Evolutionary conservation across 2,797 vertebrate species (phyloP), one percentile per base, ranked within the genome.

Genomic region (Myripristis murdjan): DNA sequence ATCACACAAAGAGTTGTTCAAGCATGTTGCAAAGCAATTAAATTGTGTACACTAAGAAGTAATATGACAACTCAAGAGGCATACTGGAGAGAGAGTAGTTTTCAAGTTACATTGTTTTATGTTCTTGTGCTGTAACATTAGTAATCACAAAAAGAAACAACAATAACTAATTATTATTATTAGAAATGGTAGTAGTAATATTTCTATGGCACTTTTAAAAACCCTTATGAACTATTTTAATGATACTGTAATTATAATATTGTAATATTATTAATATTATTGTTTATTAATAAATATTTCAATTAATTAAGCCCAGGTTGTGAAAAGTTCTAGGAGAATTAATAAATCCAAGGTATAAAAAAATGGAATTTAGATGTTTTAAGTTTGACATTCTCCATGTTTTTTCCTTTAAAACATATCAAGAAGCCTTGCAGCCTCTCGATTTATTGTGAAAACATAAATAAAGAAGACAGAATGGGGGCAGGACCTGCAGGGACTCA

Each of bases 401-500:
- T 14, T 11, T 7, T 52, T 20, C 16, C 0, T 15, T n/a, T 48
- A n/a, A n/a, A 56, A 57, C 0, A n/a, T 33, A 11, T 39, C 1
- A n/a, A n/a, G n/a, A n/a, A n/a, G n/a, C n/a, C 20, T 8, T 28
- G 3, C 28, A 16, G 15, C 24, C 16, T 24, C 8, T 23, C 11
- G 12, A 5, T 49, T 23, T 12, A 49, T 24, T 12, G 4, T 10
- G 2, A 20, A 24, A 48, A 26, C 18, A 31, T 23, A 18, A 4
- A 11, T 24, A 11, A 70, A 39, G 55, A 10, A 14, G 39, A 14
- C 15, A 57, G 3, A 11, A 51, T 23, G 20, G 5, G 39, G 14
- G 41, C 6, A 15, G 63, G 4, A 98, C 97, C 96, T 97, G 96
- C 2, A 95, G 77, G 46, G 97, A 95, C 58, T 97, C 96, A 0